Percentiles rank a stretch among this genome's conserved stretches.
These are phyloP conservation scores for Eueremaeus valkanovi DNA, from an alignment of 2,888 invertebrate species.

Conservation along the genomic window DNA sequence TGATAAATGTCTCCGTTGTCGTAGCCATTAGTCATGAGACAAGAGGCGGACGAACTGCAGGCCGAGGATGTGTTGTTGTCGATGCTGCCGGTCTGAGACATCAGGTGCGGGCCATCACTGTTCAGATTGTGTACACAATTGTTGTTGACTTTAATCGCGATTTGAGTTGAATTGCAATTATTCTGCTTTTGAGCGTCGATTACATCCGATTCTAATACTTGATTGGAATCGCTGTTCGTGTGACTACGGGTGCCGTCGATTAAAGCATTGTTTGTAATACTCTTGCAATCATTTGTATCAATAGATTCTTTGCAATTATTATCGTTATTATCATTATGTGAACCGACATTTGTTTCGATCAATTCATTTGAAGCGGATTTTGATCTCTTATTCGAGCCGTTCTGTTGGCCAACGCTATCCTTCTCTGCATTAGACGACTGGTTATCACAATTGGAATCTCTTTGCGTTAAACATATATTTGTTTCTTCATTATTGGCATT, in stretches of 20 bases:
- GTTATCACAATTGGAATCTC: slow-evolving; percentile 16
- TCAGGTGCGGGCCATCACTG: neutral
- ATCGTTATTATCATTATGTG: neutral
- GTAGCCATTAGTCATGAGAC: slow-evolving; percentile 1
- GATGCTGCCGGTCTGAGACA: neutral
- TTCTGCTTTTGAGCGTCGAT: neutral
- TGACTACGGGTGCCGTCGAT: neutral
- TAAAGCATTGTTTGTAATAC: neutral
- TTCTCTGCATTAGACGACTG: neutral
- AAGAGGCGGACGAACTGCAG: slow-evolving; percentile 9
- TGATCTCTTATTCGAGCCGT: neutral
- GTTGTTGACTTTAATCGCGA: neutral
- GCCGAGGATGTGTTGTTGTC: neutral
- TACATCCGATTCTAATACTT: neutral
- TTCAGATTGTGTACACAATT: slow-evolving; percentile 1
- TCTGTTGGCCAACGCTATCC: neutral
- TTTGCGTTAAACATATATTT: neutral
- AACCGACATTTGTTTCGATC: neutral
- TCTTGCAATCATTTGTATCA: neutral
- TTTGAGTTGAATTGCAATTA: neutral
- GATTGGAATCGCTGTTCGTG: neutral
- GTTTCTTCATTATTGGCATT: neutral
- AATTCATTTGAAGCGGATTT: neutral
- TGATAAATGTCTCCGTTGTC: slow-evolving; percentile 5
- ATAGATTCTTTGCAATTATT: too few relatives aligned